Percentiles rank a stretch among this genome's conserved stretches.
Evolutionary conservation across 92 coral and sea anemone genomes (phyloP).

Genomic region (Phymanthus crucifer): DNA sequence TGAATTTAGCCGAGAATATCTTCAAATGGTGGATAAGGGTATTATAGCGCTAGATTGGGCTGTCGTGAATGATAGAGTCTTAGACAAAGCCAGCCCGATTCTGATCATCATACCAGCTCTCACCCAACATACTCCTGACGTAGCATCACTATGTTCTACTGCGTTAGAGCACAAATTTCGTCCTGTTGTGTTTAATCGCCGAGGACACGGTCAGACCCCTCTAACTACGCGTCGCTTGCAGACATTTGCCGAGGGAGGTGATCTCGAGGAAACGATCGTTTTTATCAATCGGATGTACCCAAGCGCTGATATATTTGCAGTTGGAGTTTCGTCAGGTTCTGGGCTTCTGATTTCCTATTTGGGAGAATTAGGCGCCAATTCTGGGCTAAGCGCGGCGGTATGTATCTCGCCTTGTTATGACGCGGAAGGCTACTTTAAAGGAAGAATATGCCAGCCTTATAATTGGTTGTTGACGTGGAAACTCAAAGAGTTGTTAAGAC

Average conservation of each 20-base stretch:
- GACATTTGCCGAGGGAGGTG: conserved; percentile 77
- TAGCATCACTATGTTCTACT: conserved; percentile 58
- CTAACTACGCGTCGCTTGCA: conserved; percentile 88
- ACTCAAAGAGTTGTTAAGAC: conserved; percentile 62
- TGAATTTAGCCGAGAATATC: conserved; percentile 83
- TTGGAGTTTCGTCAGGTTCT: conserved; percentile 83
- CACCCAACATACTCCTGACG: conserved; percentile 67
- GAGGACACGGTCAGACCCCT: conserved; percentile 90
- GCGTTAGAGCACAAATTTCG: conserved; percentile 75
- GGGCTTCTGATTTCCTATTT: conserved; percentile 84
- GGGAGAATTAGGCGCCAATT: conserved; percentile 64
- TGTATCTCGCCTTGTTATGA: conserved; percentile 93
- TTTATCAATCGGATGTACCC: conserved; percentile 82
- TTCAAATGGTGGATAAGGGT: conserved; percentile 94
- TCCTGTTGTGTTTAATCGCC: conserved; percentile 93
- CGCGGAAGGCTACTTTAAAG: conserved; percentile 74
- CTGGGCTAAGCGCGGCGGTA: conserved; percentile 71
- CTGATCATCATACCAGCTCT: conserved; percentile 81
- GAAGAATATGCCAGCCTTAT: conserved; percentile 73
- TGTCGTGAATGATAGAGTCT: conserved; percentile 45
- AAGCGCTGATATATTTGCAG: conserved; percentile 79
- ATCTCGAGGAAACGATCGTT: conserved; percentile 83
- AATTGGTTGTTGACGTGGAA: conserved; percentile 84
- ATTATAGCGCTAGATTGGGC: conserved; percentile 93
- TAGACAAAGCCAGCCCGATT: conserved; percentile 77